Conservation (phyloP, 2,888 invertebrate species). For the Ophion ventricosus region DNA sequence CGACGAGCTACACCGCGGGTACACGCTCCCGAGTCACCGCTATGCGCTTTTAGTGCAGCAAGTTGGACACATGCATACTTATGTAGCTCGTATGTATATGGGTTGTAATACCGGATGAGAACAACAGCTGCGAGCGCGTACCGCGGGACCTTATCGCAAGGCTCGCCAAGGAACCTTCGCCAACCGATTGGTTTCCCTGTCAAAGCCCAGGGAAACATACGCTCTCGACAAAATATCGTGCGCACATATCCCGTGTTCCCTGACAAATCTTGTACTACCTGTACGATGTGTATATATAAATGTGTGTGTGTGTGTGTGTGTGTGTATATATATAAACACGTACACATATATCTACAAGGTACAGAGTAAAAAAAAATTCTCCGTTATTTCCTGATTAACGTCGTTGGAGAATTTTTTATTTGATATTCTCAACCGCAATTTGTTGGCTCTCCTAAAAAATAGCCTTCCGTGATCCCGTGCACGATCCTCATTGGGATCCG, state of each 20-base stretch:
- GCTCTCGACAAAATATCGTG: slow-evolving; percentile 52
- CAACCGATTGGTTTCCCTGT: slow-evolving; percentile 69
- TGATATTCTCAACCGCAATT: too few species aligned
- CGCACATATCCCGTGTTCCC: slow-evolving; percentile 5
- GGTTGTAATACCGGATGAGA: slow-evolving; percentile 21
- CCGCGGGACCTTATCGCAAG: slow-evolving; percentile 57
- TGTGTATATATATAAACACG: too few species aligned
- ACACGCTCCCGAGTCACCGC: slow-evolving; percentile 15
- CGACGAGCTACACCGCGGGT: slow-evolving; percentile 63
- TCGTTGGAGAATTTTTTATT: too few species aligned
- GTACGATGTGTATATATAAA: neutral
- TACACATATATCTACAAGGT: too few species aligned
- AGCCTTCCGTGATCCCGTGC: too few species aligned
- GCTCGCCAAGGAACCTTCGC: slow-evolving; percentile 65
- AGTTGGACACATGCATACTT: slow-evolving; percentile 3
- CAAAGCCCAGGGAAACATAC: slow-evolving; percentile 59
- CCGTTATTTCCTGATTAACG: too few species aligned
- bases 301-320: neutral
- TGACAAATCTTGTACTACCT: slow-evolving; percentile 11
- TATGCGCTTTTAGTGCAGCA: slow-evolving; percentile 1
- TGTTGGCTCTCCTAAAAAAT: too few species aligned
- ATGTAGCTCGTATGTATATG: slow-evolving; percentile 9
- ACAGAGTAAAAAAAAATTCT: too few species aligned
- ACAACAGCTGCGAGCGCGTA: slow-evolving; percentile 14
- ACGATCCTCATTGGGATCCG: too few species aligned